phyloP scores from a whole-genome alignment of 2,797 vertebrate genomes.

The Spheniscus humboldti region DNA sequence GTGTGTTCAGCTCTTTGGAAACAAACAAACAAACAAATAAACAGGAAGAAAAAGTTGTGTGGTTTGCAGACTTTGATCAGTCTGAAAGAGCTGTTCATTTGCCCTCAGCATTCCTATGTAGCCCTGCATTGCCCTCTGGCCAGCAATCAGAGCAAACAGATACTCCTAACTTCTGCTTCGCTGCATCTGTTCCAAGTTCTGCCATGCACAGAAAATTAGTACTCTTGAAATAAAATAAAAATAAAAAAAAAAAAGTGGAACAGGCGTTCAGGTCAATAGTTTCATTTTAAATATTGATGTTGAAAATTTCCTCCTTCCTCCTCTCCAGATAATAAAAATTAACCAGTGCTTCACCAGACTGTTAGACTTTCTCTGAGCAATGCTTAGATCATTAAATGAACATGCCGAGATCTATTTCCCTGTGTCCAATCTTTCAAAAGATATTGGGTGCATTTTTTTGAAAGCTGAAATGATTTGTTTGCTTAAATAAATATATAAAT shows the following conservation, averaged over 20 bases:
- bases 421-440: neutral
- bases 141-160: conserved; percentile 58
- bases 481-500: neutral
- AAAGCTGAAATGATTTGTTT: neutral
- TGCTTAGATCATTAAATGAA: neutral
- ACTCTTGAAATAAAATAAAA: conserved; percentile 4
- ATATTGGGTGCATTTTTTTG: neutral
- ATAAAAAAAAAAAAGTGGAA: neutral
- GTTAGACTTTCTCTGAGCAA: neutral
- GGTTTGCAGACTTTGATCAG: conserved; percentile 9
- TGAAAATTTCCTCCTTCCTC: conserved; percentile 8
- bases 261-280: conserved; percentile 57
- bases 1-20: neutral
- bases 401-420: neutral
- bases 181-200: conserved; percentile 58
- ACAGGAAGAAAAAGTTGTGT: neutral
- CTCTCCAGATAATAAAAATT: neutral
- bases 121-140: conserved; percentile 51
- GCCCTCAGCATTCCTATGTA: neutral
- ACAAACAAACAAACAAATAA: neutral
- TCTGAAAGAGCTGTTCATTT: conserved; percentile 11
- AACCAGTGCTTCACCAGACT: neutral
- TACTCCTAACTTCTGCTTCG: conserved; percentile 52
- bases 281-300: conserved; percentile 58
- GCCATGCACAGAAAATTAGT: conserved; percentile 60